Evolutionary conservation across 2,888 invertebrate genomes (phyloP), one percentile per base, ranked within the genome.

Genomic region (Ferrisia virgata): DNA sequence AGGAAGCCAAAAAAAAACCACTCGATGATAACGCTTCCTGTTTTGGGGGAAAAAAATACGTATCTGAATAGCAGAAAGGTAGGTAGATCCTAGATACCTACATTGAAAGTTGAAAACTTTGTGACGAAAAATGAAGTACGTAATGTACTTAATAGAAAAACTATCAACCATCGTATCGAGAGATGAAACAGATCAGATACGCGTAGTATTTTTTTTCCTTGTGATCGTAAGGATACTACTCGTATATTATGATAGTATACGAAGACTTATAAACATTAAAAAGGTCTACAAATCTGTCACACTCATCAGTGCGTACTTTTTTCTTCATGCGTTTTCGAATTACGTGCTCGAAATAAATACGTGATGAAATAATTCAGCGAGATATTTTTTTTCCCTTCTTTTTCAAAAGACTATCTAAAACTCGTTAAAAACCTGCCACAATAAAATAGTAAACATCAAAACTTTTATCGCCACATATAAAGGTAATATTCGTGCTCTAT

Each of bases 381-480:
- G 72, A 33, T 6, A 72, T 25, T 64, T 64, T n/a, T n/a, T n/a
- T n/a, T n/a, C n/a, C n/a, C n/a, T n/a, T n/a, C n/a, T n/a, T n/a
- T 72, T 18, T 33, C 72, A 72, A 47, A 64, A 64, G 64, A 22
- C 31, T 18, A 22, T 22, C 18, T 53, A 31, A 22, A 69, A 31
- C 31, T 69, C 31, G 69, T 69, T 69, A 69, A 69, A 69, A 69
- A 72, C 33, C 72, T 31, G 25, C 33, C 72, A 31, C 72, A n/a
- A 72, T 72, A 72, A 72, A 72, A 72, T 64, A 64, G 25, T 25
- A 33, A 72, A 33, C n/a, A 33, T 72, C 31, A 33, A 33, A 72
- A 72, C 72, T 72, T 72, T 72, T 72, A 72, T 72, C 72, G 72
- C 33, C 15, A 18, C 72, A 72, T 33, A 33, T 72, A 72, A 72